Percentiles rank a stretch among this genome's conserved stretches.
Evolutionary conservation across 2,113 vertebrate species (phyloP).

Genomic region (Melospiza georgiana): DNA sequence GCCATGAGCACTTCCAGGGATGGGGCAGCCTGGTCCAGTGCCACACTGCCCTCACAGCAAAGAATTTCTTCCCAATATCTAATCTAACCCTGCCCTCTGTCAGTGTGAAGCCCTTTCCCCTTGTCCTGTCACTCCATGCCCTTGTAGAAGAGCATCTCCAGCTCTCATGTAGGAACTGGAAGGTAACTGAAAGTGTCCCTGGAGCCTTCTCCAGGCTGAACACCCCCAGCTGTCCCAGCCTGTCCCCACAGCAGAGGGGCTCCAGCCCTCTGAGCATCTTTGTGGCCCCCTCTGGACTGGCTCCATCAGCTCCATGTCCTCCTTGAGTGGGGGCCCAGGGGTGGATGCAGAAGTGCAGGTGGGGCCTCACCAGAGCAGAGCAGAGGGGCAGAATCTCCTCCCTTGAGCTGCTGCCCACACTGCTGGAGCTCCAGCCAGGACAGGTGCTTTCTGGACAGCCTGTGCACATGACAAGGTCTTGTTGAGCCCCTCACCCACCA

Average conservation of each 20-base stretch:
- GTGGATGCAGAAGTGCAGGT: neutral
- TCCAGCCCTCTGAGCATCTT: neutral
- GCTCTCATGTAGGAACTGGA: neutral
- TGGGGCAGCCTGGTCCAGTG: neutral
- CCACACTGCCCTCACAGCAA: neutral
- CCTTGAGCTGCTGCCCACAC: fast-evolving
- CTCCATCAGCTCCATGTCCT: fast-evolving
- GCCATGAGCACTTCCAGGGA: neutral
- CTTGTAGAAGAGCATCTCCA: neutral
- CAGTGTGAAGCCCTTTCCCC: neutral
- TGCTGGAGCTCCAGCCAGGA: neutral
- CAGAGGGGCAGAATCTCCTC: neutral
- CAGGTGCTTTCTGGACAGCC: neutral
- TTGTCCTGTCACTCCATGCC: neutral
- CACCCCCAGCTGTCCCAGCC: fast-evolving
- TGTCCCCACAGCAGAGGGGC: neutral
- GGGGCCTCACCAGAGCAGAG: neutral
- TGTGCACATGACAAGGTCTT: neutral
- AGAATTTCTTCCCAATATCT: neutral
- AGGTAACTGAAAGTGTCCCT: neutral
- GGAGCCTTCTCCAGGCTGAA: neutral
- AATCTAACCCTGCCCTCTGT: neutral
- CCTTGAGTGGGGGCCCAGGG: neutral
- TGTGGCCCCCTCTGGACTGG: neutral
- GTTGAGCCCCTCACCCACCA: neutral